A percentile compares a stretch with the other conserved stretches of the same genome.
These are phyloP conservation scores for Emydura subglobosa DNA, from an alignment of 2,113 vertebrate genomes.

Conservation along the genomic window DNA sequence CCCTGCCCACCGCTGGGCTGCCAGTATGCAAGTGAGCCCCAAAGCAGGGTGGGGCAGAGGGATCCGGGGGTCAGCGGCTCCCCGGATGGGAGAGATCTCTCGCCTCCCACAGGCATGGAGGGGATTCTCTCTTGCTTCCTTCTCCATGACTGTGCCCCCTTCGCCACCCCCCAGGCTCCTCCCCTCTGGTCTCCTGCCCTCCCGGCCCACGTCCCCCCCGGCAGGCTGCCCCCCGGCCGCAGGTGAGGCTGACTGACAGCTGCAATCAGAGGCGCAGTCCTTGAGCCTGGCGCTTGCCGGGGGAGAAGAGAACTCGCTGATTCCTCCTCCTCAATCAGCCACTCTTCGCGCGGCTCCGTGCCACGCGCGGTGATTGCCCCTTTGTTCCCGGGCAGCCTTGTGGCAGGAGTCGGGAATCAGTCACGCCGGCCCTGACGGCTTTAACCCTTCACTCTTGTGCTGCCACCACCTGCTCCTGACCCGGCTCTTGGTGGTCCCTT, in stretches of 20 bases:
- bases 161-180: neutral
- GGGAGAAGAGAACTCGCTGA: constrained; percentile 36
- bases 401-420: too few species aligned
- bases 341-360: constrained; percentile 61
- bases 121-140: neutral
- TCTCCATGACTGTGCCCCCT: neutral
- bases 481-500: too few species aligned
- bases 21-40: fast-evolving
- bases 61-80: neutral
- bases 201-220: neutral
- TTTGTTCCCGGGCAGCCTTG: constrained; percentile 69
- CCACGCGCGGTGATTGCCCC: constrained; percentile 72
- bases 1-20: neutral
- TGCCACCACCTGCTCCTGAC: neutral
- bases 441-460: neutral
- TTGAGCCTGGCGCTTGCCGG: neutral
- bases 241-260: constrained; percentile 67
- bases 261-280: constrained; percentile 70
- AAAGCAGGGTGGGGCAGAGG: too few species aligned
- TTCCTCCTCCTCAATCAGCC: constrained; percentile 79
- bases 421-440: too few species aligned
- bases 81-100: neutral
- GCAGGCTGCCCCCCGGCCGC: neutral
- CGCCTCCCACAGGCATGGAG: neutral
- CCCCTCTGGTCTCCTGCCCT: neutral